Conservation (phyloP, 92 coral and sea anemone species). For the Micromussa lordhowensis region DNA sequence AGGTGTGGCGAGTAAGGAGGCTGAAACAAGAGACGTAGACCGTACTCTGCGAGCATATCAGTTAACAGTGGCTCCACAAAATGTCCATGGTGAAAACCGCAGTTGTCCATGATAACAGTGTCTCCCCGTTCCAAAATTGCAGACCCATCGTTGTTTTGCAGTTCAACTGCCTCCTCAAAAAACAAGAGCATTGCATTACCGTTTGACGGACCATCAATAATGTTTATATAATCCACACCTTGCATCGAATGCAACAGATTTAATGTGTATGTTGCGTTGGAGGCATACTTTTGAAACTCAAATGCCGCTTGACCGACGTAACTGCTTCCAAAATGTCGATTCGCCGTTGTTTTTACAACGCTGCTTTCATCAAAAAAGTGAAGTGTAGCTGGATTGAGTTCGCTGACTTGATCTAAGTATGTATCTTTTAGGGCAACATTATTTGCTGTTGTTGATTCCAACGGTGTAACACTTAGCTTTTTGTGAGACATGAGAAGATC, state of each 20-base stretch:
- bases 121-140: conserved; percentile 55
- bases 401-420: conserved; percentile 36
- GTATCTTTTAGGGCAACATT: conserved; percentile 24
- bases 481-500: conserved; percentile 39
- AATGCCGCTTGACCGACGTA: conserved; percentile 50
- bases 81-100: conserved; percentile 64
- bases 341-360: conserved; percentile 12
- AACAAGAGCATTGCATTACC: conserved; percentile 37
- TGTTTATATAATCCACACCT: conserved; percentile 50
- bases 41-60: conserved; percentile 29
- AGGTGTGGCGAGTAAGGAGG: no score
- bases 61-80: conserved; percentile 57
- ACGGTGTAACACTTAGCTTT: conserved; percentile 25
- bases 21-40: no score
- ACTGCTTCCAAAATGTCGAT: conserved; percentile 8
- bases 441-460: conserved; percentile 29
- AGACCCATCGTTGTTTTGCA: conserved; percentile 37
- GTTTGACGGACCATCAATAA: no score
- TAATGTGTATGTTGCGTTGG: conserved; percentile 14
- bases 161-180: conserved; percentile 53
- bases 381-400: conserved; percentile 37
- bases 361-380: conserved; percentile 62
- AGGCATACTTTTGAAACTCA: conserved; percentile 40
- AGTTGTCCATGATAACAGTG: conserved; percentile 63
- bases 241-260: conserved; percentile 21